Evolutionary conservation across 2,888 invertebrate genomes (phyloP), one percentile per base, ranked within the genome.

Genomic region (Drosophila putrida): DNA sequence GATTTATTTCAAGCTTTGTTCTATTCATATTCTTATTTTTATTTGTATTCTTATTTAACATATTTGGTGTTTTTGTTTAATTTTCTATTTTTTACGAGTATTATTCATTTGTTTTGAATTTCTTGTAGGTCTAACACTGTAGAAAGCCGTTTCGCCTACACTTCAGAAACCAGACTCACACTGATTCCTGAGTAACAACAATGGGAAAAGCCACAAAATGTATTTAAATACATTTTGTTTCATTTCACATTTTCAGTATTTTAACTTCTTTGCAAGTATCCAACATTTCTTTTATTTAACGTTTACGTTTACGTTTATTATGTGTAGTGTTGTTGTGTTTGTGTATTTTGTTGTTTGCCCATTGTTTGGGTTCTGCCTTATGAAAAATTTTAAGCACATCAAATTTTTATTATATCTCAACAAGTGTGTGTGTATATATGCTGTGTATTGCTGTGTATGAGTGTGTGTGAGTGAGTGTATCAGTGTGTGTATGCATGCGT

Each of bases 331-430:
- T n/a, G n/a, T n/a, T n/a, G n/a, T 63, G 49, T 53, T 39, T 39
- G 28, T 49, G 33, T 47, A 36, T 38, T 49, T 38, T 49, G 35
- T 55, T 64, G 55, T 66, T 64, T 67, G 55, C 39, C 33, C 77
- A 80, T 76, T 82, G 81, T 85, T 82, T 76, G 77, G 59, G 25
- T 10, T 50, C 20, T 64, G 83, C 72, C 77, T 75, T 75, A 82
- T 82, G 69, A 77, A 85, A 64, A 46, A 80, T 82, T 82, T 85
- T 68, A 80, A 80, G 83, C 80, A 85, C 80, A 82, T 82, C 49
- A 82, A 74, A 85, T 62, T 82, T 76, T 80, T 85, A 82, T 86
- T 78, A 67, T 75, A 65, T 67, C 64, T 71, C 70, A 79, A 72
- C 79, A 68, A 78, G 67, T 78, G 74, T 66, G 63, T 46, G 49